Conservation (phyloP, 2,888 invertebrate species). For the Oasisia sp. region DNA sequence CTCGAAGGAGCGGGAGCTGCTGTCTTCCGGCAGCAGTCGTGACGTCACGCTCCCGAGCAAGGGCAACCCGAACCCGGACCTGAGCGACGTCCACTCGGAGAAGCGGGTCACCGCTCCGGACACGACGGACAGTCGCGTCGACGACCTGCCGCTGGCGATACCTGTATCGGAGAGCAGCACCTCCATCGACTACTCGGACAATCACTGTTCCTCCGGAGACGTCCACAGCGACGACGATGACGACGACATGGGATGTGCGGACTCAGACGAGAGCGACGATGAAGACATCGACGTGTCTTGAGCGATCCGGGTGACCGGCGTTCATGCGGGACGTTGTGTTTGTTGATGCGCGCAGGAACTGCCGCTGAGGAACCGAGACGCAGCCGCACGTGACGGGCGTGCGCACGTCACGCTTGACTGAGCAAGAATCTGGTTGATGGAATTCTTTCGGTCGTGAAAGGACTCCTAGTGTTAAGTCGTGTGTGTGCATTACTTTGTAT, state of each 20-base stretch:
- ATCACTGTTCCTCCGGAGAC: not conserved
- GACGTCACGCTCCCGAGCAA: conserved; percentile 96
- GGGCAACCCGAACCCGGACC: conserved; percentile 94
- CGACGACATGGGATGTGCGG: not conserved
- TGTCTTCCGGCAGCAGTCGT: conserved; percentile 91
- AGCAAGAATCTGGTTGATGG: not conserved
- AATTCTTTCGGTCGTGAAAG: not conserved
- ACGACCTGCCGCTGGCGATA: not conserved
- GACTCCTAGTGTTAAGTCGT: not conserved
- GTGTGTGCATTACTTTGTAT: not conserved
- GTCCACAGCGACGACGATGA: not conserved
- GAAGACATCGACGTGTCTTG: not conserved
- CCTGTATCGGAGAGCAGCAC: not conserved
- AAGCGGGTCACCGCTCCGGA: not conserved
- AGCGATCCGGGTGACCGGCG: not conserved
- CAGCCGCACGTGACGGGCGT: not conserved
- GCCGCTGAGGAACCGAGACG: not conserved
- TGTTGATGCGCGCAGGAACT: not conserved
- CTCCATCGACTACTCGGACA: not conserved
- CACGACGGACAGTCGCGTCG: not conserved
- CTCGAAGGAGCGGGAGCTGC: conserved; percentile 92
- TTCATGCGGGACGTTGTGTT: not conserved
- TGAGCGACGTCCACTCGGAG: conserved; percentile 74
- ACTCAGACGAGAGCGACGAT: not conserved
- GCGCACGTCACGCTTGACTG: not conserved